Percentiles rank a stretch among this genome's conserved stretches.
phyloP scores from a whole-genome alignment of 2,888 invertebrate genomes.

The Zootermopsis nevadensis region DNA sequence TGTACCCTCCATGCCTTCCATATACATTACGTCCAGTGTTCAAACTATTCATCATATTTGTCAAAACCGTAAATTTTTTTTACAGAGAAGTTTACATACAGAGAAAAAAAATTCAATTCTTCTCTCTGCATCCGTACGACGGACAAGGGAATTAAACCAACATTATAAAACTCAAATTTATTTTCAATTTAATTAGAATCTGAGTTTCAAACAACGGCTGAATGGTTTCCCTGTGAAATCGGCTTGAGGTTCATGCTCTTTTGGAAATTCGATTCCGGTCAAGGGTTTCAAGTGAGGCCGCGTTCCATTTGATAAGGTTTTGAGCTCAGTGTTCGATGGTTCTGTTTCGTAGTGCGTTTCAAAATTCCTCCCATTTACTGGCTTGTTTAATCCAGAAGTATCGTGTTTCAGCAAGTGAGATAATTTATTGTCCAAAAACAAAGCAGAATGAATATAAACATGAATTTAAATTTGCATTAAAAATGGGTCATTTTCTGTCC shows the following conservation, averaged over 20 bases:
- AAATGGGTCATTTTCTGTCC: no score
- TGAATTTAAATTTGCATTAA: no score
- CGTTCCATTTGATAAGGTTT: slow-evolving; percentile 14
- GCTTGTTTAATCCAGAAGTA: not conserved
- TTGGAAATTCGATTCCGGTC: not conserved
- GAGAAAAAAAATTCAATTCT: slow-evolving; percentile 4
- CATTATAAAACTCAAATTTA: slow-evolving; percentile 9
- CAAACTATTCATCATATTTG: slow-evolving; percentile 3
- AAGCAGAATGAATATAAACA: no score
- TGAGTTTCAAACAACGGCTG: not conserved
- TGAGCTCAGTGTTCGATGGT: not conserved
- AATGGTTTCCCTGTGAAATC: not conserved
- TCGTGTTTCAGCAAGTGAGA: no score
- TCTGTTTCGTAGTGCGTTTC: not conserved
- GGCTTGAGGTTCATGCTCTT: not conserved
- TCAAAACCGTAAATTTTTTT: not conserved
- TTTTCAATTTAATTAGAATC: slow-evolving; percentile 4
- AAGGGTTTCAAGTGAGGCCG: not conserved
- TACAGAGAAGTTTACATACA: not conserved
- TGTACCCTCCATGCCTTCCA: not conserved
- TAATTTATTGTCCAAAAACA: no score
- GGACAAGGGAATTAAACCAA: not conserved
- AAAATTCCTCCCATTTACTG: not conserved
- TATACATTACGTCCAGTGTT: not conserved
- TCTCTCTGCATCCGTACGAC: not conserved